phyloP scores from a whole-genome alignment of 1,140 invertebrate species.

The Aphidius ervi region DNA sequence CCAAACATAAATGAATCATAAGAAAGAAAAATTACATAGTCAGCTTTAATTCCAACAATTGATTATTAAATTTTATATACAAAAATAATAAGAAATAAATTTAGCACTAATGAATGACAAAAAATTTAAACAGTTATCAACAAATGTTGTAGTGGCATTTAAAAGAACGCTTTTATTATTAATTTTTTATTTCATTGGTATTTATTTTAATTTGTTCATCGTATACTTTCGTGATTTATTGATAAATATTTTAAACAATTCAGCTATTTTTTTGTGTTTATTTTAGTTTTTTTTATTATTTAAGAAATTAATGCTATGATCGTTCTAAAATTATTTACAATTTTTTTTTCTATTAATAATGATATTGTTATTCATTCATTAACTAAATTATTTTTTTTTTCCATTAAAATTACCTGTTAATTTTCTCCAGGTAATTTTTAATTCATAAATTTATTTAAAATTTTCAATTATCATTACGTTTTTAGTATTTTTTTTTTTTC shows the following conservation, averaged over 20 bases:
- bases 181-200: too few species aligned
- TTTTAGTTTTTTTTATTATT: conserved; percentile 29
- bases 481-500: conserved; percentile 26
- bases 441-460: too few species aligned
- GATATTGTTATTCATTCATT: conserved; percentile 25
- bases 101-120: too few species aligned
- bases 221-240: conserved; percentile 46
- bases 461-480: conserved; percentile 6
- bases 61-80: too few species aligned
- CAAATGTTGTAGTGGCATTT: too few species aligned
- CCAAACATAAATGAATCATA: too few species aligned
- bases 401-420: background rate
- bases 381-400: conserved; percentile 27
- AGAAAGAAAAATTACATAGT: too few species aligned
- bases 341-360: conserved; percentile 4
- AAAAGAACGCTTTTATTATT: too few species aligned
- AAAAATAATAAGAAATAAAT: too few species aligned
- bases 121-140: too few species aligned
- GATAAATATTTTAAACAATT: conserved; percentile 39
- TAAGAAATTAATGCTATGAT: conserved; percentile 23
- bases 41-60: too few species aligned
- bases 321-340: conserved; percentile 44
- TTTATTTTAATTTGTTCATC: conserved; percentile 23
- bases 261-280: conserved; percentile 29
- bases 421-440: too few species aligned